phyloP scores from a whole-genome alignment of 2,113 vertebrate genomes.

The Puntigrus tetrazona region DNA sequence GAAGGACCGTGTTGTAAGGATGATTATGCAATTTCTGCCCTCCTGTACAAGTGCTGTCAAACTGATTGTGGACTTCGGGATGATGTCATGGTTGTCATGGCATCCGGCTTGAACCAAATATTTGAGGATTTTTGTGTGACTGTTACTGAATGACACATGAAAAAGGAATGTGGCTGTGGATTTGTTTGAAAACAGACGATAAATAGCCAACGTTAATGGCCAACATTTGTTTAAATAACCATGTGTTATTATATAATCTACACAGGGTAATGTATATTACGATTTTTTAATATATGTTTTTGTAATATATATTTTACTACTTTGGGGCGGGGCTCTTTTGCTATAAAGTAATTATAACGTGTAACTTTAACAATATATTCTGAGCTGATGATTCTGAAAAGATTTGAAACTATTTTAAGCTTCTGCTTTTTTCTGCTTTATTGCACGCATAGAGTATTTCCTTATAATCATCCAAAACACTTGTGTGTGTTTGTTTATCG shows the following conservation, averaged over 20 bases:
- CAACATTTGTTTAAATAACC: background rate
- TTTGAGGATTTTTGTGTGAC: slow-evolving; percentile 20
- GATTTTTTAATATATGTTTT: background rate
- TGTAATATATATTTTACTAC: background rate
- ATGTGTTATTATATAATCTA: background rate
- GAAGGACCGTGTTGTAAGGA: slow-evolving; percentile 15
- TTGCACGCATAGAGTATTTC: background rate
- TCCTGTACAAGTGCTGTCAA: background rate
- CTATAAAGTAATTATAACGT: background rate
- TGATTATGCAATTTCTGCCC: slow-evolving; percentile 10
- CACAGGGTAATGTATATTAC: slow-evolving; percentile 10
- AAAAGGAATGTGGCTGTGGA: slow-evolving; percentile 10
- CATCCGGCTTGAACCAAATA: slow-evolving; percentile 17
- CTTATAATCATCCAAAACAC: slow-evolving; percentile 6
- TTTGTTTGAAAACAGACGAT: slow-evolving; percentile 29
- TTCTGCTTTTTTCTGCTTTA: background rate
- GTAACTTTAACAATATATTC: background rate
- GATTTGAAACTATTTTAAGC: background rate
- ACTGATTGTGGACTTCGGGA: slow-evolving; percentile 32
- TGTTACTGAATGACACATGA: slow-evolving; percentile 10
- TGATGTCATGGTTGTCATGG: slow-evolving; percentile 51
- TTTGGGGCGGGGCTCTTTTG: no score
- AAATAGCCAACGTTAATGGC: background rate
- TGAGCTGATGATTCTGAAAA: no score
- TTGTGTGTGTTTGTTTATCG: no score